Conservation (phyloP, 2,888 invertebrate genomes). For the Cephonodes hylas region DNA sequence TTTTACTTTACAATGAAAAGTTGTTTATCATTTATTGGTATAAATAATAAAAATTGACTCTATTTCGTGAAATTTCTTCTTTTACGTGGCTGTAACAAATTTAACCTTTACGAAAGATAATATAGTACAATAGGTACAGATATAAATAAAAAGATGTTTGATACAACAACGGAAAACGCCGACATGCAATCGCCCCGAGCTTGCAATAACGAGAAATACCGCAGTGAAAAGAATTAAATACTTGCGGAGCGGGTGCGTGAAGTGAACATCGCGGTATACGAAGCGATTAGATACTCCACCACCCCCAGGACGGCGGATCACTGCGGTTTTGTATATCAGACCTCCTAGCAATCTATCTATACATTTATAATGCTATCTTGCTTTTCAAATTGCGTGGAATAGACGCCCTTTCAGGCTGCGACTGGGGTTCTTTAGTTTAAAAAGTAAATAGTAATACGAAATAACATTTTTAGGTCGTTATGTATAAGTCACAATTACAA, state of each 20-base stretch:
- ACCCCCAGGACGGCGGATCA: conserved; percentile 30
- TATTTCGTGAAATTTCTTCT: too few relatives aligned
- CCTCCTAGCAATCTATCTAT: background rate
- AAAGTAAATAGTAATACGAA: too few relatives aligned
- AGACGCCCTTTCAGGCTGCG: background rate
- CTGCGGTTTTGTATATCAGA: background rate
- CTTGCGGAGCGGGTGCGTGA: conserved; percentile 20
- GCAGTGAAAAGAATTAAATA: conserved; percentile 32
- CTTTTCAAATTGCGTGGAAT: background rate
- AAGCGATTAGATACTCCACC: conserved; percentile 47
- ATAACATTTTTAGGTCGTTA: too few relatives aligned
- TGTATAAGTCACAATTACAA: too few relatives aligned
- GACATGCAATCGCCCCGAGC: conserved; percentile 14
- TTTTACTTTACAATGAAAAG: too few relatives aligned
- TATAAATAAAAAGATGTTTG: background rate
- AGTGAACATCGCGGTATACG: conserved; percentile 46
- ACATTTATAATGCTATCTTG: background rate
- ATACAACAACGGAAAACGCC: background rate
- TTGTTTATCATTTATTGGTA: too few relatives aligned
- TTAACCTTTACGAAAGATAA: background rate
- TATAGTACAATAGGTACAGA: background rate
- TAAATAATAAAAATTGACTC: too few relatives aligned
- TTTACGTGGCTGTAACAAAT: background rate
- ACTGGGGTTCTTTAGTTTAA: too few relatives aligned
- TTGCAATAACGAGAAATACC: conserved; percentile 34